Percentiles rank a stretch among this genome's conserved stretches.
Evolutionary conservation across 2,797 vertebrate species (phyloP).

Genomic region (Prunella strophiata): DNA sequence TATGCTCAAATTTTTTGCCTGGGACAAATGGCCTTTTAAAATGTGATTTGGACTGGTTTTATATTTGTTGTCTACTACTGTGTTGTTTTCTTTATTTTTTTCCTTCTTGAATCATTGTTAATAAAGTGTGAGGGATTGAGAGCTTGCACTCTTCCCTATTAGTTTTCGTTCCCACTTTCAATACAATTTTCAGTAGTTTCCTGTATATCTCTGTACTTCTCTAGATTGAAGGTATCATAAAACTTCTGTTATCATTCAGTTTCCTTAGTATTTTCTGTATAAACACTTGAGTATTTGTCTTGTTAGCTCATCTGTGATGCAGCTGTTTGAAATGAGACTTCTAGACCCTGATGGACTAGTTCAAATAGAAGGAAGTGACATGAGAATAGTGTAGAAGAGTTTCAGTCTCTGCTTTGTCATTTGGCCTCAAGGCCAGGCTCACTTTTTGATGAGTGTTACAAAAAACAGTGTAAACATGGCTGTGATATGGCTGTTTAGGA

Average conservation of each 20-base stretch:
- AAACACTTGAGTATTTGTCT: conserved; percentile 22
- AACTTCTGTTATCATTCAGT: not conserved
- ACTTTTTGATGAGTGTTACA: not conserved
- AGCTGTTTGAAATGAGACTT: conserved; percentile 16
- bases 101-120: not conserved
- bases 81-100: not conserved
- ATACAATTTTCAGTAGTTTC: not conserved
- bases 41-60: not conserved
- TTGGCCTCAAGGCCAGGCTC: not conserved
- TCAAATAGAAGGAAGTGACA: not conserved
- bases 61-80: not conserved
- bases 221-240: not conserved
- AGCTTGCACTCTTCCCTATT: not conserved
- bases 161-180: not conserved
- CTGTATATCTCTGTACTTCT: not conserved
- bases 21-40: not conserved
- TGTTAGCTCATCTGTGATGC: not conserved
- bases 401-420: conserved; percentile 7
- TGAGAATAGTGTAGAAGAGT: not conserved
- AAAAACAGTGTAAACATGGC: not conserved
- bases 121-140: not conserved
- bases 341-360: not conserved
- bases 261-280: conserved; percentile 5
- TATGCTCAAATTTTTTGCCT: not conserved
- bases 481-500: not conserved